phyloP scores from a whole-genome alignment of 1,140 invertebrate species.

The Micrasema longulum region DNA sequence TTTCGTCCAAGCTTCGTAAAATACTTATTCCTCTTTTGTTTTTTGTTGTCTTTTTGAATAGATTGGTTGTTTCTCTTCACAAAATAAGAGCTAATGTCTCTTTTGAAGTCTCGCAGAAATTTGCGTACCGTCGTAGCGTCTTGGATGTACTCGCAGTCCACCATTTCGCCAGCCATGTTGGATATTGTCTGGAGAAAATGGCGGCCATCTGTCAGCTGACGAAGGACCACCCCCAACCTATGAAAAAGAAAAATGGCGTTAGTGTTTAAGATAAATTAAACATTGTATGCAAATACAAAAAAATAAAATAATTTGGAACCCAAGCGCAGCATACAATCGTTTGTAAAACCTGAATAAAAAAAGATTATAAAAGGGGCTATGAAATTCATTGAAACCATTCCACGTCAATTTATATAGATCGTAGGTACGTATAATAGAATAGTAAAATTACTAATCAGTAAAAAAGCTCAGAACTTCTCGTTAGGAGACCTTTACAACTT shows the following conservation, averaged over 20 bases:
- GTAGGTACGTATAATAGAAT: no score
- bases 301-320: no score
- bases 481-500: no score
- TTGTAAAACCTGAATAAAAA: no score
- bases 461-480: no score
- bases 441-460: no score
- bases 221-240: constrained; percentile 70
- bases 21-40: constrained; percentile 15
- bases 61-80: constrained; percentile 51
- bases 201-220: constrained; percentile 74
- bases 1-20: background rate
- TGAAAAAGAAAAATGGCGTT: constrained; percentile 60
- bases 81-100: constrained; percentile 38
- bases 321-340: no score
- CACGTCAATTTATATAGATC: no score
- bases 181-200: constrained; percentile 78
- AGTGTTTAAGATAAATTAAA: no score
- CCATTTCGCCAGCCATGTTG: constrained; percentile 67
- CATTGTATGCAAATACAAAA: no score
- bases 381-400: no score
- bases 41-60: background rate
- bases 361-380: no score
- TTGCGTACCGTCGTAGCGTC: constrained; percentile 63
- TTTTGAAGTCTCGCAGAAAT: constrained; percentile 14
- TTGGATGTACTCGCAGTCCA: constrained; percentile 76